Evolutionary conservation across 2,113 vertebrate species (phyloP), one percentile per base, ranked within the genome.

Genomic region (Amblyopsis rosae): DNA sequence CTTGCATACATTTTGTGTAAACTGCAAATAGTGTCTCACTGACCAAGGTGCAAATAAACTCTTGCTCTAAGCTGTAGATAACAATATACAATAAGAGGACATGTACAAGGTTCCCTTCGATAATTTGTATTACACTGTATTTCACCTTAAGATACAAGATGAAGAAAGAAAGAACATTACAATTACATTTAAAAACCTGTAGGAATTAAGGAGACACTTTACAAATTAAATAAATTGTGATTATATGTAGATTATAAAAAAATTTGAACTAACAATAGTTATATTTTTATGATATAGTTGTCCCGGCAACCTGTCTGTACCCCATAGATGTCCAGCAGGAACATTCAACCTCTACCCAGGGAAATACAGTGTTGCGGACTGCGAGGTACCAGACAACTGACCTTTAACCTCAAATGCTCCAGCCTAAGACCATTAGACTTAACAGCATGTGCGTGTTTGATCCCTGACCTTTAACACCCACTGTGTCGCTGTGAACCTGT

Each of bases 261-360:
- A 51, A 2, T 45, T 2, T 9, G 13, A 5, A 12, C 17, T 50
- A 15, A 55, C 17, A 55, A 72, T 53, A 1, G 3, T 51, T 53
- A 4, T 53, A 11, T 62, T 60, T 67, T 1, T 85, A 48, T 50
- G 62, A 0, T 57, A 17, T 63, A 96, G 96, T 77, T 95, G 91
- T 56, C 87, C 65, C 10, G 93, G 93, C 3, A 88, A 91, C 67
- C 79, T 26, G 17, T 89, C 87, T 66, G 90, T 91, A 67, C 91
- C 91, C 0, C 86, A 84, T 65, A 91, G 73, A 78, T 95, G 93
- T 63, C 91, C 91, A 0, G 13, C 60, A 35, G 90, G 93, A 72
- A 94, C 93, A 33, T 91, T 89, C 73, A 94, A 93, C 68, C 67
- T 85, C 0, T 80, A 91, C 51, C 85, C 91, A 0, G 92, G 86